phyloP scores from a whole-genome alignment of 1,140 invertebrate species.

The Cryptotermes secundus region DNA sequence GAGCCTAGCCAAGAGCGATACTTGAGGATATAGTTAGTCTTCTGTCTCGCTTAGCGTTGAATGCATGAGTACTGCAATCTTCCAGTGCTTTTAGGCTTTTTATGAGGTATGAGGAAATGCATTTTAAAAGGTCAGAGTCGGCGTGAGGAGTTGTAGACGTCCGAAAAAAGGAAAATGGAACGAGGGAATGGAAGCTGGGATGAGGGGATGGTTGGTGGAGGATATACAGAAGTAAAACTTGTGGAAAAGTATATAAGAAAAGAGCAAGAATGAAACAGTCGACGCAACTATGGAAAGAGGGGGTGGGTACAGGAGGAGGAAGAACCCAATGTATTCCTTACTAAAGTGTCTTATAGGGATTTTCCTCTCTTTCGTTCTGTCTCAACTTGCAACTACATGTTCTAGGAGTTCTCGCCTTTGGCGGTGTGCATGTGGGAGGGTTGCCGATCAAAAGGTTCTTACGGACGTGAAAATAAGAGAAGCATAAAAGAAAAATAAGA shows the following conservation, averaged over 20 bases:
- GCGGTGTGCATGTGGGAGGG: background rate
- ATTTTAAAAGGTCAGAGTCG: constrained; percentile 11
- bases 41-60: background rate
- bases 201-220: background rate
- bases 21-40: background rate
- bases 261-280: background rate
- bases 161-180: background rate
- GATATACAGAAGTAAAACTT: too few relatives aligned
- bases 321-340: background rate
- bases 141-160: background rate
- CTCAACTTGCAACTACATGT: background rate
- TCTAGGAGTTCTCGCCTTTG: background rate
- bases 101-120: background rate
- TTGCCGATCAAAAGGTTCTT: background rate
- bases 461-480: background rate
- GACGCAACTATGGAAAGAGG: background rate
- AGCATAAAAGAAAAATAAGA: background rate
- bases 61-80: background rate
- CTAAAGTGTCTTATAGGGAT: background rate
- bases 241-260: background rate
- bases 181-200: background rate
- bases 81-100: background rate
- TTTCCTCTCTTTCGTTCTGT: background rate
- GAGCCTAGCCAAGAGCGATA: background rate
- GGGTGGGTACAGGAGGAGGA: background rate